A percentile compares a stretch with the other conserved stretches of the same genome.
These are phyloP conservation scores for Smutsia gigantea DNA, from an alignment of 2,797 vertebrate genomes.

Conservation along the genomic window DNA sequence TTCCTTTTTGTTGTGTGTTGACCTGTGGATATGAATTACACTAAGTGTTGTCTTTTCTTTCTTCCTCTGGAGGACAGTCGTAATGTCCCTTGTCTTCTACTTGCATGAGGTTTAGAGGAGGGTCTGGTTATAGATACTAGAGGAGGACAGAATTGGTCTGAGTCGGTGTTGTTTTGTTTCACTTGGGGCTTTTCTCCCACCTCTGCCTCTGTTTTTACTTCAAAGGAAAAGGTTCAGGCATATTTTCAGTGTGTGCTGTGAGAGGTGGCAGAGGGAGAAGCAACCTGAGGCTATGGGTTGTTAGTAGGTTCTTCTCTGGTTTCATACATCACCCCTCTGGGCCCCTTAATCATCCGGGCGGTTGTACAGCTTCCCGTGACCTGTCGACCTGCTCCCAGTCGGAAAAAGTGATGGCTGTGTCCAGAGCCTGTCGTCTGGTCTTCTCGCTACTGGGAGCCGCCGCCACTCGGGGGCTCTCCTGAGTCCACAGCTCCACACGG, in stretches of 20 bases:
- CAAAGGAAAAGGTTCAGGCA: background rate
- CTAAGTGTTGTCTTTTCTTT: background rate
- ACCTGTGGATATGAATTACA: background rate
- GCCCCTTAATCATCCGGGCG: conserved; percentile 35
- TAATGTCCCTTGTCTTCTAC: background rate
- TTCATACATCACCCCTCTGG: conserved; percentile 16
- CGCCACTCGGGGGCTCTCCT: background rate
- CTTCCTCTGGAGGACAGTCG: background rate
- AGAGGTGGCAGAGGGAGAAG: background rate
- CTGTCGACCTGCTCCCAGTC: conserved; percentile 35
- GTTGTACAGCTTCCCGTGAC: conserved; percentile 11
- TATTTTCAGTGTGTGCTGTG: background rate
- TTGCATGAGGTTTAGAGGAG: background rate
- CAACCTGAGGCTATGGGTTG: background rate
- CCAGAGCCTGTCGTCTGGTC: background rate
- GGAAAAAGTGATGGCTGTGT: background rate
- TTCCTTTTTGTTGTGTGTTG: background rate
- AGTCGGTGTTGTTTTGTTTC: background rate
- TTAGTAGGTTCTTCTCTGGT: background rate
- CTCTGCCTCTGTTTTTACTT: background rate
- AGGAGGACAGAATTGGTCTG: background rate
- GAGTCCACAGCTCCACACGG: background rate
- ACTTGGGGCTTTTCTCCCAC: background rate
- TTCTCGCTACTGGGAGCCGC: background rate
- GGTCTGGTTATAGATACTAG: background rate